Conservation (phyloP, 1,140 invertebrate species). For the Camponotus pennsylvanicus region DNA sequence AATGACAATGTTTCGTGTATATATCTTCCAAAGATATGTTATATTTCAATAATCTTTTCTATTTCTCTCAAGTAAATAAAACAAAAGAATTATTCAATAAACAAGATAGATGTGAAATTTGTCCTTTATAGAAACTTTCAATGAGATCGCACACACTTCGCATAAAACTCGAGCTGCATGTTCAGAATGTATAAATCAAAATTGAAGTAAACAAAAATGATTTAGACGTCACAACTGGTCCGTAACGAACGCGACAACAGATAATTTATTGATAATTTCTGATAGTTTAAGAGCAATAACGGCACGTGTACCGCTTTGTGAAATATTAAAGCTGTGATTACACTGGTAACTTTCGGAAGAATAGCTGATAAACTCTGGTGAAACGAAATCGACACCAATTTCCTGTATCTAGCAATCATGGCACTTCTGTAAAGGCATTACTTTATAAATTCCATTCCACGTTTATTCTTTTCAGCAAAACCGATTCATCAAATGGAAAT, state of each 20-base stretch:
- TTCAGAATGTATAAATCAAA: constrained; percentile 12
- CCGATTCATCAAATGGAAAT: background rate
- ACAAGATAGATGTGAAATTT: constrained; percentile 10
- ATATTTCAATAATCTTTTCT: constrained; percentile 16
- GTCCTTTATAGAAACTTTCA: background rate
- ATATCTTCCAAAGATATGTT: background rate
- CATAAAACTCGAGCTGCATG: constrained; percentile 10
- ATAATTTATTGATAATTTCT: constrained; percentile 27
- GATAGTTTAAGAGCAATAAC: background rate
- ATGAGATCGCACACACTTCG: constrained; percentile 2
- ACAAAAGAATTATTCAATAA: background rate
- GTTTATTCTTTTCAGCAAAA: background rate
- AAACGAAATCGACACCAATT: background rate
- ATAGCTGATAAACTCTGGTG: constrained; percentile 1
- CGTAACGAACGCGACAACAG: constrained; percentile 10
- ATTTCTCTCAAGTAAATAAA: background rate
- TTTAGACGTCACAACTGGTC: background rate
- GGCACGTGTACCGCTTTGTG: constrained; percentile 4
- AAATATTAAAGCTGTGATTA: constrained; percentile 47
- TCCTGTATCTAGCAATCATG: background rate
- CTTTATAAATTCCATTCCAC: background rate
- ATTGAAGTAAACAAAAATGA: constrained; percentile 6
- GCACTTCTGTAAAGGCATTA: background rate
- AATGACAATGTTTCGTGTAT: background rate
- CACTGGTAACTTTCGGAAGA: background rate